Evolutionary conservation across 2,113 vertebrate species (phyloP).

Genomic region (Natator depressus): DNA sequence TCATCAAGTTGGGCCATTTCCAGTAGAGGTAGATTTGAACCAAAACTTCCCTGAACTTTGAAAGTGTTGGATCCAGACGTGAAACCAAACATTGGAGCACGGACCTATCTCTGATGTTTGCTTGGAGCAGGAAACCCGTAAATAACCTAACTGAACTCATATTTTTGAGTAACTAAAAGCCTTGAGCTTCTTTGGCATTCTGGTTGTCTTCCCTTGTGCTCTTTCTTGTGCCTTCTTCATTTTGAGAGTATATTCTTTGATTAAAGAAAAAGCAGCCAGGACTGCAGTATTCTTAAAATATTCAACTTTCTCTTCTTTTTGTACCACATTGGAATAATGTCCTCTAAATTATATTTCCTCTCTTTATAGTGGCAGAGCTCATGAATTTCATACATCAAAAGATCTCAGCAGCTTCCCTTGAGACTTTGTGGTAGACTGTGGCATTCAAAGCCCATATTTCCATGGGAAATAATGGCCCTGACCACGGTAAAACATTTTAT

Average conservation of each 20-base stretch:
- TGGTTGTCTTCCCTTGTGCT: slow-evolving; percentile 25
- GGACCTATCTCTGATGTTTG: rapidly evolving
- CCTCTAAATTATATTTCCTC: slow-evolving; percentile 68
- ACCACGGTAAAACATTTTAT: slow-evolving; percentile 66
- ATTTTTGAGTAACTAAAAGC: slow-evolving; percentile 39
- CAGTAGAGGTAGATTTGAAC: neutral
- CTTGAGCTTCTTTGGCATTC: neutral
- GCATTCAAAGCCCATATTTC: slow-evolving; percentile 57
- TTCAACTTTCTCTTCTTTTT: slow-evolving; percentile 39
- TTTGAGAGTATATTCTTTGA: slow-evolving; percentile 12
- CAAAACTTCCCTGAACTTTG: neutral
- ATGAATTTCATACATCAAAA: slow-evolving; percentile 72
- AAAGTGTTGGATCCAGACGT: neutral
- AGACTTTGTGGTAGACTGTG: slow-evolving; percentile 56
- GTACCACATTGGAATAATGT: slow-evolving; percentile 50
- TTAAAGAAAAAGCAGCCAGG: slow-evolving; percentile 46
- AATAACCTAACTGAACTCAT: neutral
- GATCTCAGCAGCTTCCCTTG: slow-evolving; percentile 35
- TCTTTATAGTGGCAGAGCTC: slow-evolving; percentile 69
- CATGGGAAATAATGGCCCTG: slow-evolving; percentile 54
- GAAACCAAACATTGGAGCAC: neutral
- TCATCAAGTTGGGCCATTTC: too few species aligned
- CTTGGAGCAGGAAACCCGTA: neutral
- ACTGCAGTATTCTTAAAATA: slow-evolving; percentile 44
- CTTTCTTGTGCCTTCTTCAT: neutral